These are phyloP conservation scores for Cydia amplana DNA, from an alignment of 1,140 invertebrate genomes.

Conservation along the genomic window DNA sequence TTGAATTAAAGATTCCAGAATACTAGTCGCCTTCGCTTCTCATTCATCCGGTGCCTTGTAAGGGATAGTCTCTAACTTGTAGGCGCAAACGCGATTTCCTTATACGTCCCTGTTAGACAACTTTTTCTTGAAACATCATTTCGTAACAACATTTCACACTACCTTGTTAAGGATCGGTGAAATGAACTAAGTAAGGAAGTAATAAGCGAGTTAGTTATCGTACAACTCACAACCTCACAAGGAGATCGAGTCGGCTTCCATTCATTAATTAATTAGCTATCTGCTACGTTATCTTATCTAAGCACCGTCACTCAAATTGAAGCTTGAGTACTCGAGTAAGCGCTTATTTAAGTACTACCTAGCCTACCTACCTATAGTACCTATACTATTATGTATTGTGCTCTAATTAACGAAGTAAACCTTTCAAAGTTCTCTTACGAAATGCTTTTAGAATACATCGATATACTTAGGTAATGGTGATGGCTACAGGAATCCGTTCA, in stretches of 20 bases:
- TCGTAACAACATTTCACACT: not conserved
- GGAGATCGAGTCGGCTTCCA: too few relatives aligned
- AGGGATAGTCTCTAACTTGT: not conserved
- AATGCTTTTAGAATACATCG: slow-evolving; percentile 1
- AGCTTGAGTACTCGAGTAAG: not conserved
- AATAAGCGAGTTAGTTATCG: not conserved
- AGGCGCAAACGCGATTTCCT: not conserved
- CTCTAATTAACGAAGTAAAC: not conserved
- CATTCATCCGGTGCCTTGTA: slow-evolving; percentile 28
- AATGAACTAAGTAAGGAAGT: not conserved
- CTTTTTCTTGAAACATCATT: not conserved
- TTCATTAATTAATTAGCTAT: too few relatives aligned
- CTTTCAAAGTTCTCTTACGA: not conserved
- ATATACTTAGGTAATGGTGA: not conserved
- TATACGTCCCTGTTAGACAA: not conserved
- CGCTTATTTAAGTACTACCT: not conserved
- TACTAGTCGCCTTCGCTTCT: not conserved
- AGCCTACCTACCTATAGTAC: not conserved
- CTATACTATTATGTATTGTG: too few relatives aligned
- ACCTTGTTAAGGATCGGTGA: not conserved
- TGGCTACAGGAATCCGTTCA: not conserved
- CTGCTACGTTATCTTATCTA: too few relatives aligned
- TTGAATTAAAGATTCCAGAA: slow-evolving; percentile 23
- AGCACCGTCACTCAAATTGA: too few relatives aligned
- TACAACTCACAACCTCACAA: slow-evolving; percentile 1